Conservation (phyloP, 2,888 invertebrate genomes). For the Pseudococcus jackbeardsleyi region DNA sequence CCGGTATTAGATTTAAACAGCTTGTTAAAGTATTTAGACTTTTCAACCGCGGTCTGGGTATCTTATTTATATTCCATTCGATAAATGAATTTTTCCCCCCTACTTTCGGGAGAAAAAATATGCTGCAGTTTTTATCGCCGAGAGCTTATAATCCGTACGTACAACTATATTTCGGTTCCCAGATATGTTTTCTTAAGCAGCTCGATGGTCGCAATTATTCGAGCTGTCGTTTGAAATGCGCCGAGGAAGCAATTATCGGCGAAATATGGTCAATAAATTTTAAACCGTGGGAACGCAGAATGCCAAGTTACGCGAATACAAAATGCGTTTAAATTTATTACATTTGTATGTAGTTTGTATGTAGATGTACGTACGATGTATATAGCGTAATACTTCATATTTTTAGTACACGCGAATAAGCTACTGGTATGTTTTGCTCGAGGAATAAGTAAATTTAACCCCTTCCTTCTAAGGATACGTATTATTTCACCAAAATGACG, state of each 20-base stretch:
- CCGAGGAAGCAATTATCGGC: conserved; percentile 39
- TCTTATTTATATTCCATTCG: conserved; percentile 11
- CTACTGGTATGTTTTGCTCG: not conserved
- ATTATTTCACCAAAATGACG: not conserved
- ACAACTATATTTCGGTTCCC: not conserved
- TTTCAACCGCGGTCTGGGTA: not conserved
- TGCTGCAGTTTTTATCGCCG: not conserved
- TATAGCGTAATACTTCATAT: not conserved
- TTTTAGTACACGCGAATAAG: conserved; percentile 9
- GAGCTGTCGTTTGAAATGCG: conserved; percentile 15
- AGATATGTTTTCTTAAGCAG: not conserved
- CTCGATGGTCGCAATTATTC: conserved; percentile 3
- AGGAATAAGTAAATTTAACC: not conserved
- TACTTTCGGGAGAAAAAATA: not conserved
- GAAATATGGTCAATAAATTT: conserved; percentile 35
- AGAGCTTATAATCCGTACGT: not conserved
- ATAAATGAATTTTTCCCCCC: not conserved
- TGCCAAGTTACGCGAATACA: not conserved
- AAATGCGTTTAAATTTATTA: conserved; percentile 21
- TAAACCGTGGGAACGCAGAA: not conserved
- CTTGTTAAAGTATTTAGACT: not conserved
- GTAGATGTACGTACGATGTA: not conserved
- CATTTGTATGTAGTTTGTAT: not conserved
- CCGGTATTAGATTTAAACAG: not conserved
- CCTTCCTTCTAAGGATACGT: not conserved